Conservation (phyloP, 2,888 invertebrate species). For the Drosophila mercatorum region DNA sequence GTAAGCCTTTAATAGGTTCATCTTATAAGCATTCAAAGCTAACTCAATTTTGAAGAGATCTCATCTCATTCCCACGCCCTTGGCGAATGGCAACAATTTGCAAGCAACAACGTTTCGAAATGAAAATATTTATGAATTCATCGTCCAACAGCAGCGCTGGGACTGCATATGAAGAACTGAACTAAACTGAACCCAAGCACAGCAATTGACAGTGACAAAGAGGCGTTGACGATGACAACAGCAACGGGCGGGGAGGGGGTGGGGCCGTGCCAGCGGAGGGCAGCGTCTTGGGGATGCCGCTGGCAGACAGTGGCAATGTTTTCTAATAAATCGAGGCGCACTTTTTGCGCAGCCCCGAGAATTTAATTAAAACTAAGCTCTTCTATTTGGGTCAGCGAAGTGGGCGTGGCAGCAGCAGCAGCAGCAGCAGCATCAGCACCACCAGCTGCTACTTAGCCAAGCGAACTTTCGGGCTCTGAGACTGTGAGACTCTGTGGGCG, state of each 20-base stretch:
- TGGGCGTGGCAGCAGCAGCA: constrained; percentile 28
- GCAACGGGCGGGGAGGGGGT: background rate
- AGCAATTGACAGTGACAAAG: constrained; percentile 68
- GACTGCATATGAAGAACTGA: constrained; percentile 49
- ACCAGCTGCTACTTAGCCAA: constrained; percentile 11
- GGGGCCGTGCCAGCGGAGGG: background rate
- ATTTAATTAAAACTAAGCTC: constrained; percentile 77
- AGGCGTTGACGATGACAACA: constrained; percentile 30
- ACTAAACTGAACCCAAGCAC: constrained; percentile 48
- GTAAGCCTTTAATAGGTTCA: background rate
- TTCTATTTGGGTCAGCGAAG: constrained; percentile 53
- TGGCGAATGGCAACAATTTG: constrained; percentile 51
- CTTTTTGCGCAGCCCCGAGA: constrained; percentile 52
- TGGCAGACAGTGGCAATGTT: constrained; percentile 32
- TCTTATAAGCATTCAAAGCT: background rate
- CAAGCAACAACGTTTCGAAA: constrained; percentile 25
- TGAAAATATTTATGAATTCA: constrained; percentile 51
- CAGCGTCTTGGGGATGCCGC: constrained; percentile 11
- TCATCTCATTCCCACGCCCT: constrained; percentile 40
- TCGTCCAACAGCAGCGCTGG: no score
- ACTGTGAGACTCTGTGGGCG: background rate
- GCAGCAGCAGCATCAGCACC: background rate
- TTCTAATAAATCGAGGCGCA: constrained; percentile 60
- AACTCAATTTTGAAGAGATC: background rate
- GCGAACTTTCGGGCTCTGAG: constrained; percentile 11